Percentiles rank a stretch among this genome's conserved stretches.
These are phyloP conservation scores for Euglossa dilemma DNA, from an alignment of 1,140 invertebrate genomes.

Conservation along the genomic window DNA sequence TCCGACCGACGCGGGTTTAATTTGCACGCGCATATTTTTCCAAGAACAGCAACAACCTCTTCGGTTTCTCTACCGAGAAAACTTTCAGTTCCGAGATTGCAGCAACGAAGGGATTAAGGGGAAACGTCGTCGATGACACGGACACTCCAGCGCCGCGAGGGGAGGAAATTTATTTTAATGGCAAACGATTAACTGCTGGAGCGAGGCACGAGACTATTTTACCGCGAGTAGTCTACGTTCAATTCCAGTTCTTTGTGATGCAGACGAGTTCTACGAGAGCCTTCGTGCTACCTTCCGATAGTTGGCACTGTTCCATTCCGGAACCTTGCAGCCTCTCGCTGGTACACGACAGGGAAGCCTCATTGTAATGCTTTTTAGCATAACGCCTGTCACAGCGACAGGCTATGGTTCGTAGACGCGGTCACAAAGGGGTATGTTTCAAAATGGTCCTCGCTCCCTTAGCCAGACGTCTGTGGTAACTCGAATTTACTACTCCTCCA, in stretches of 20 bases:
- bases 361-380: constrained; percentile 17
- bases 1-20: too few species aligned
- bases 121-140: too few species aligned
- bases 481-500: neutral
- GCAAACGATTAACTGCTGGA: neutral
- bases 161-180: too few species aligned
- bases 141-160: too few species aligned
- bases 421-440: constrained; percentile 19
- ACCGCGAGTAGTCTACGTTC: neutral
- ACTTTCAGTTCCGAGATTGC: too few species aligned
- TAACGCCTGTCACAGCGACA: constrained; percentile 2
- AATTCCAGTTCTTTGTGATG: constrained; percentile 13
- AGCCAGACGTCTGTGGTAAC: neutral
- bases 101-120: too few species aligned
- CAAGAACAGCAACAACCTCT: too few species aligned
- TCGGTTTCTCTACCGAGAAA: too few species aligned
- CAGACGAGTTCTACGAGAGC: constrained; percentile 22
- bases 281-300: neutral
- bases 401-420: neutral
- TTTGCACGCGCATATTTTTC: too few species aligned
- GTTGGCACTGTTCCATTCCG: neutral
- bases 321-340: neutral
- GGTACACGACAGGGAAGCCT: constrained; percentile 1
- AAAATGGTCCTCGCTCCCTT: neutral
- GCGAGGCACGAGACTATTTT: neutral